Evolutionary conservation across 1,140 invertebrate genomes (phyloP).

Genomic region (Metaphire vulgaris): DNA sequence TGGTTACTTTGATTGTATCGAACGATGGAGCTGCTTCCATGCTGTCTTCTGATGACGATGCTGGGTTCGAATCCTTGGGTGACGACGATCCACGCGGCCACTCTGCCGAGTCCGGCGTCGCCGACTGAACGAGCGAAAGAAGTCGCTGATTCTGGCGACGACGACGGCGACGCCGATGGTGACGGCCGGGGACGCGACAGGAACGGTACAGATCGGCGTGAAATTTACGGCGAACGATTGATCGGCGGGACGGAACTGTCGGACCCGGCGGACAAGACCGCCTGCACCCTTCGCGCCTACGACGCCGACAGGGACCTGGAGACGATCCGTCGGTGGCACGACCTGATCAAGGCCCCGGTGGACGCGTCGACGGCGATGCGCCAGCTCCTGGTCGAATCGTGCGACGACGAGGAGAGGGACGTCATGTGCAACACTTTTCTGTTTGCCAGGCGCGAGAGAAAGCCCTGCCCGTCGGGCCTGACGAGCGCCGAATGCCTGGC

Average conservation of each 20-base stretch:
- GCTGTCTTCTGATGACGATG: too few species aligned
- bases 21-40: too few species aligned
- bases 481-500: constrained; percentile 5
- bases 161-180: too few species aligned
- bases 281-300: neutral
- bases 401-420: neutral
- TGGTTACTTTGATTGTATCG: too few species aligned
- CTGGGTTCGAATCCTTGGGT: too few species aligned
- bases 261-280: too few species aligned
- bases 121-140: too few species aligned
- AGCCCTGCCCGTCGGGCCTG: neutral
- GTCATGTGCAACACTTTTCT: neutral
- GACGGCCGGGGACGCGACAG: too few species aligned
- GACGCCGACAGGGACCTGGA: neutral
- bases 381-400: neutral
- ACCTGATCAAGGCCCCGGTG: neutral
- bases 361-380: neutral
- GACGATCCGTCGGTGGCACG: neutral
- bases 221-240: neutral
- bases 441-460: neutral
- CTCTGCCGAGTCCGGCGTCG: too few species aligned
- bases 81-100: too few species aligned
- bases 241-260: neutral
- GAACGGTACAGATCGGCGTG: too few species aligned
- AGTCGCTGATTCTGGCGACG: too few species aligned